Conservation (phyloP, 2,888 invertebrate genomes). For the Pseudococcus viburni region DNA sequence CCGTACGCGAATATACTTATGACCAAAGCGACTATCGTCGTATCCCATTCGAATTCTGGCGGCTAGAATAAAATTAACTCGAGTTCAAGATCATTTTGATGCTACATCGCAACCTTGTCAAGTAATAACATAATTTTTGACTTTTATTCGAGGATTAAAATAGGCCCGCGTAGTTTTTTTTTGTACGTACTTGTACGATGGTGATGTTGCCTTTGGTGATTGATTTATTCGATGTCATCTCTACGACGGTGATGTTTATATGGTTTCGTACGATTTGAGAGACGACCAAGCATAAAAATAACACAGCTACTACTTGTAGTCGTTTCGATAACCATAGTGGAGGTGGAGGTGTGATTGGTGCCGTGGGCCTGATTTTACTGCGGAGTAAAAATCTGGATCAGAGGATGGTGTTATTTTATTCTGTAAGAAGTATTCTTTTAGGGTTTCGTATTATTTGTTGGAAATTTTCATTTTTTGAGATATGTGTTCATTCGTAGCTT, state of each 20-base stretch:
- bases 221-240: slow-evolving; percentile 26
- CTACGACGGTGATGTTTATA: not conserved
- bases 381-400: not conserved
- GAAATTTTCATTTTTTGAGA: too few species aligned
- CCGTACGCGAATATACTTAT: not conserved
- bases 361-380: not conserved
- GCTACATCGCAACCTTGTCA: not conserved
- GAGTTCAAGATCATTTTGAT: not conserved
- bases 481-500: too few species aligned
- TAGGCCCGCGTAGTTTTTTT: too few species aligned
- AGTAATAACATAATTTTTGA: not conserved
- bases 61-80: not conserved
- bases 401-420: too few species aligned
- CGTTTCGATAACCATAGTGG: not conserved
- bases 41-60: not conserved
- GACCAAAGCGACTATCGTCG: not conserved
- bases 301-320: not conserved
- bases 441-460: too few species aligned
- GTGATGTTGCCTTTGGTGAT: not conserved
- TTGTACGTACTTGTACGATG: not conserved
- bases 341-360: not conserved
- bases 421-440: too few species aligned
- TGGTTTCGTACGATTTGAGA: not conserved
- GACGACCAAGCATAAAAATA: not conserved
- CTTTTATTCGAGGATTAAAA: too few species aligned